A percentile compares a stretch with the other conserved stretches of the same genome.
Evolutionary conservation across 1,140 invertebrate genomes (phyloP).

Genomic region (Sycophaga agraensis): DNA sequence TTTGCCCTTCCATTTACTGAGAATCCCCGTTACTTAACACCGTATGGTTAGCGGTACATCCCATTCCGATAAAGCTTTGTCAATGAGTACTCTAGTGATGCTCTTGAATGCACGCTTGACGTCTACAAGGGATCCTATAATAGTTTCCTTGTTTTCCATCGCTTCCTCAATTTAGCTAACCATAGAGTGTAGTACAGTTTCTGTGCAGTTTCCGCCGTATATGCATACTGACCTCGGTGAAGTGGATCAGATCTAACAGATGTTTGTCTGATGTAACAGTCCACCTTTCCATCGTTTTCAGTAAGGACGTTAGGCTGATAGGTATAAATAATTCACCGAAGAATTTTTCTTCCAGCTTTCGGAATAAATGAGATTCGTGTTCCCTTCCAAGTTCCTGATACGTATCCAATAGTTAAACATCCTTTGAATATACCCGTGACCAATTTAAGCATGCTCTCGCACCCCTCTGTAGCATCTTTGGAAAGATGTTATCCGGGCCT

Average conservation of each 20-base stretch:
- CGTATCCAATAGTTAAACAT: conserved; percentile 18
- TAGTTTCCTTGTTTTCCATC: not conserved
- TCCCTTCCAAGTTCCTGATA: conserved; percentile 16
- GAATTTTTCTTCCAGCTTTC: conserved; percentile 20
- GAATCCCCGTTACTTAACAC: not conserved
- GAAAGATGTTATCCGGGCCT: conserved; percentile 30
- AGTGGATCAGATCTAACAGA: not conserved
- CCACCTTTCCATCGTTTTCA: not conserved
- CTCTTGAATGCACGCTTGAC: conserved; percentile 30
- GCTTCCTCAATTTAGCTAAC: not conserved
- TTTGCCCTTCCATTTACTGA: conserved; percentile 1
- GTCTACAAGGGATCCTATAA: conserved; percentile 22
- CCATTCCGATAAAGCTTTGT: not conserved
- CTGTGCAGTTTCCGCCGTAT: not conserved
- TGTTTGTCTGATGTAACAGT: not conserved
- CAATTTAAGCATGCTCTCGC: not conserved
- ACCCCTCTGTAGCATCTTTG: conserved; percentile 26
- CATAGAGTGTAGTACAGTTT: not conserved
- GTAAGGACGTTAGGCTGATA: conserved; percentile 3
- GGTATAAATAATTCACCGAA: conserved; percentile 19
- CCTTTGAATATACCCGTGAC: conserved; percentile 4
- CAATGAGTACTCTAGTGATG: conserved; percentile 15
- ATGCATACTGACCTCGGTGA: not conserved
- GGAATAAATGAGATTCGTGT: conserved; percentile 28
- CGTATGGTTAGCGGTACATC: not conserved